These are phyloP conservation scores for Aphaenogaster rudis DNA, from an alignment of 1,140 invertebrate species.

Conservation along the genomic window DNA sequence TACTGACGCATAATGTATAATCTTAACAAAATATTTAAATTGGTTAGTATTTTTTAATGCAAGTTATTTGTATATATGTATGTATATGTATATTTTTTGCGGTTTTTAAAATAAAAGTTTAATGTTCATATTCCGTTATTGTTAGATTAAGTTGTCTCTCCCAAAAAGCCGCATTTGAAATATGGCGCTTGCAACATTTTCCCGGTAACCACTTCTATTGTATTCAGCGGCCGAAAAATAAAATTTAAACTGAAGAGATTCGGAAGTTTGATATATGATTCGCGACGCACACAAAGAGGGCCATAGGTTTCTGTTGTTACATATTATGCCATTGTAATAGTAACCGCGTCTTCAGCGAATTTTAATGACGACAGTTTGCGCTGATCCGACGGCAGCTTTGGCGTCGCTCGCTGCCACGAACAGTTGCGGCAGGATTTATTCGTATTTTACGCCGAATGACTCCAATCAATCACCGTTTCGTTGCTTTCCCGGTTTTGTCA, in stretches of 20 bases:
- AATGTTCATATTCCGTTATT: constrained; percentile 12
- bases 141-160: not conserved
- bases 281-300: constrained; percentile 5
- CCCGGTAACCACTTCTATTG: constrained; percentile 36
- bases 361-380: constrained; percentile 41
- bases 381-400: constrained; percentile 22
- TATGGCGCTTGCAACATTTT: constrained; percentile 47
- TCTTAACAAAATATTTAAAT: constrained; percentile 1
- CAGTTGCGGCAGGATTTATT: constrained; percentile 34
- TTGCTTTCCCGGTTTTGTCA: constrained; percentile 24
- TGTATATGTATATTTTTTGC: not conserved
- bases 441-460: constrained; percentile 35
- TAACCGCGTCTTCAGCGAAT: constrained; percentile 44
- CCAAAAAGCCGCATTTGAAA: constrained; percentile 28
- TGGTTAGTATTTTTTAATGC: constrained; percentile 26
- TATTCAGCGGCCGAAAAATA: constrained; percentile 48
- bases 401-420: not conserved
- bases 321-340: constrained; percentile 31
- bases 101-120: constrained; percentile 1
- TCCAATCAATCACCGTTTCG: constrained; percentile 51
- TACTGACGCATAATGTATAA: constrained; percentile 1
- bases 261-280: constrained; percentile 44
- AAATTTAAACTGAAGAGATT: constrained; percentile 35
- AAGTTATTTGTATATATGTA: not conserved
- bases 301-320: not conserved